Percentiles rank a stretch among this genome's conserved stretches.
Evolutionary conservation across 30 jellyfish, hydroid and myxozoan species (phyloP).

Genomic region (Pelagia noctiluca): DNA sequence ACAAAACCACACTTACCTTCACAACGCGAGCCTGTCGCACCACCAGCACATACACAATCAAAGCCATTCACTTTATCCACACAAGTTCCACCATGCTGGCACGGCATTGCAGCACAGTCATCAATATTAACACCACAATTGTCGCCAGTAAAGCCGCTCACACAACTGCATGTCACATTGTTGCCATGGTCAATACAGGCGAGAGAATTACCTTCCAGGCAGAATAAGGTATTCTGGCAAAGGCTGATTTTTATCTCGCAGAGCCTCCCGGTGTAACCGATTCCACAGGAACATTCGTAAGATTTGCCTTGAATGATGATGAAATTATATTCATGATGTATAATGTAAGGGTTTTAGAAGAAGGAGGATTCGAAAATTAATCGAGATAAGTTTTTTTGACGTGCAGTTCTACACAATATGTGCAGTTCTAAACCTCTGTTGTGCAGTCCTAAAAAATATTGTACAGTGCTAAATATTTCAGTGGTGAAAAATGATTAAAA

Average conservation of each 20-base stretch:
- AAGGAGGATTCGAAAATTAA: too few species aligned
- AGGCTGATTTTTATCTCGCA: slow-evolving; percentile 83
- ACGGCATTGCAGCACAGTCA: slow-evolving; percentile 72
- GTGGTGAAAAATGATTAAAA: too few species aligned
- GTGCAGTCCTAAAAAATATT: too few species aligned
- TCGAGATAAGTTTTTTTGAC: too few species aligned
- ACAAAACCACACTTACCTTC: too few species aligned
- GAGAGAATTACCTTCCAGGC: slow-evolving; percentile 70
- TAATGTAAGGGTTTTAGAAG: too few species aligned
- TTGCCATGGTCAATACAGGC: slow-evolving; percentile 91
- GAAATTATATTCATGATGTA: too few species aligned
- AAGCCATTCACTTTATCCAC: slow-evolving; percentile 78
- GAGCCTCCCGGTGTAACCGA: slow-evolving; percentile 79
- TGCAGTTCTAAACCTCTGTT: too few species aligned
- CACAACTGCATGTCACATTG: slow-evolving; percentile 79
- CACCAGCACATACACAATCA: slow-evolving; percentile 73
- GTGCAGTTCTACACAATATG: too few species aligned
- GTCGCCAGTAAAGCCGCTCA: slow-evolving; percentile 82
- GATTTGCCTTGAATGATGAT: slow-evolving; percentile 13
- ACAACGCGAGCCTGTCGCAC: slow-evolving; percentile 70
- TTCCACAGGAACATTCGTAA: slow-evolving; percentile 89
- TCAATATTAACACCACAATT: slow-evolving; percentile 88
- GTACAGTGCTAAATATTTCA: too few species aligned
- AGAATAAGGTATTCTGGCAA: slow-evolving; percentile 69
- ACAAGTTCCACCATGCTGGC: slow-evolving; percentile 79